phyloP scores from a whole-genome alignment of 2,113 vertebrate species.

The Anguilla japonica region DNA sequence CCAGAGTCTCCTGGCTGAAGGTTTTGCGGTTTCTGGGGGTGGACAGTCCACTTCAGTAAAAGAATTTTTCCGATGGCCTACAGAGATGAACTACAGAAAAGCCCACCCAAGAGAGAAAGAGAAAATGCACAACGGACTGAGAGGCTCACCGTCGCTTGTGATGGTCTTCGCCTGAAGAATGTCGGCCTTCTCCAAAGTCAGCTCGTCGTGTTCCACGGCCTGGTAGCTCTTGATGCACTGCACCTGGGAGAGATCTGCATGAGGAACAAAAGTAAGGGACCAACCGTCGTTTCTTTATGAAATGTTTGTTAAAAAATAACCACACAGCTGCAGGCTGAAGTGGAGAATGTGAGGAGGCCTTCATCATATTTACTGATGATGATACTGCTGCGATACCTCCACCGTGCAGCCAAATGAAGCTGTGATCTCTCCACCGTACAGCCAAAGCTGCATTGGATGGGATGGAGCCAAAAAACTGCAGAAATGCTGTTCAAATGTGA shows the following conservation, averaged over 20 bases:
- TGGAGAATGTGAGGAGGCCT: not conserved
- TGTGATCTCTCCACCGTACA: too few relatives aligned
- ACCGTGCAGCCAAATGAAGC: not conserved
- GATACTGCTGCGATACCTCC: not conserved
- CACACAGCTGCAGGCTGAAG: not conserved
- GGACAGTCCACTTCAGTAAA: too few relatives aligned
- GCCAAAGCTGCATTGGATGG: too few relatives aligned
- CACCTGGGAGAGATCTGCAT: conserved; percentile 78
- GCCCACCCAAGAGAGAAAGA: not conserved
- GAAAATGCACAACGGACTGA: too few relatives aligned
- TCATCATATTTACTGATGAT: not conserved
- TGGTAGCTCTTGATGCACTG: conserved; percentile 87
- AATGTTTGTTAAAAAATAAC: not conserved
- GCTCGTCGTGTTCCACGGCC: conserved; percentile 81
- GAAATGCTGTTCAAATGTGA: too few relatives aligned
- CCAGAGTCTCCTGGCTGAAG: too few relatives aligned
- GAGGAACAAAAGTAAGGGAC: not conserved
- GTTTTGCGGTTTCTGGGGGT: too few relatives aligned
- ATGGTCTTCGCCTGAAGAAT: conserved; percentile 82
- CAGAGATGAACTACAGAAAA: not conserved
- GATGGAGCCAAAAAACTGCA: too few relatives aligned
- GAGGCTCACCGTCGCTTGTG: conserved; percentile 79
- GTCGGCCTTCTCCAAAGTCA: conserved; percentile 86
- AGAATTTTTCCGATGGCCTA: too few relatives aligned
- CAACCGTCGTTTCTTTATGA: not conserved